Conservation (phyloP, 2,888 invertebrate genomes). For the Callimorpha dominula region DNA sequence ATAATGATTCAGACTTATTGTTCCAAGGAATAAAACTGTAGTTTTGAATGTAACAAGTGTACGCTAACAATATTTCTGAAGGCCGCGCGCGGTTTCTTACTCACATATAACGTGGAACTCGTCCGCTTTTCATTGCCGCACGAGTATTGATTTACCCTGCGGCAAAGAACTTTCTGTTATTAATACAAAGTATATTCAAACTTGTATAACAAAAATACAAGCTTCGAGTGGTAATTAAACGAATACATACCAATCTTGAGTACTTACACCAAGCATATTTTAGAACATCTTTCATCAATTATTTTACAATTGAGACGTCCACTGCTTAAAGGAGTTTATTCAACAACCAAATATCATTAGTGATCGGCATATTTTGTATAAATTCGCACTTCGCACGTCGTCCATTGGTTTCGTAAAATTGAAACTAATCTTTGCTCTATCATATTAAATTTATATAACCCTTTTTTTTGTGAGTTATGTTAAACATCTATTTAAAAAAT, state of each 20-base stretch:
- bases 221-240: conserved; percentile 45
- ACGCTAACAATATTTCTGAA: conserved; percentile 59
- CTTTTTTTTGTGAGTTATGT: too few relatives aligned
- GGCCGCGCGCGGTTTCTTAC: conserved; percentile 52
- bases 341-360: too few relatives aligned
- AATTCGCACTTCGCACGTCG: too few relatives aligned
- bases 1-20: conserved; percentile 40
- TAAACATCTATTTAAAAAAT: too few relatives aligned
- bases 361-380: too few relatives aligned
- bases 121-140: conserved; percentile 64
- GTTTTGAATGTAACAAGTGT: conserved; percentile 53
- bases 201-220: conserved; percentile 36
- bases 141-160: conserved; percentile 75
- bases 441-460: too few relatives aligned
- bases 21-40: conserved; percentile 41
- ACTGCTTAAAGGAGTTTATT: too few relatives aligned
- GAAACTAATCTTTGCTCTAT: too few relatives aligned
- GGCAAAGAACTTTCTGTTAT: conserved; percentile 68
- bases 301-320: too few relatives aligned
- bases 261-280: neutral
- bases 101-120: conserved; percentile 63
- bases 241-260: conserved; percentile 23
- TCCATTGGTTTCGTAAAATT: too few relatives aligned
- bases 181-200: conserved; percentile 57
- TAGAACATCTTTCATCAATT: neutral